A percentile compares a stretch with the other conserved stretches of the same genome.
phyloP scores from a whole-genome alignment of 37 sponge, comb jelly and placozoan species.

The Hormiphora californensis region DNA sequence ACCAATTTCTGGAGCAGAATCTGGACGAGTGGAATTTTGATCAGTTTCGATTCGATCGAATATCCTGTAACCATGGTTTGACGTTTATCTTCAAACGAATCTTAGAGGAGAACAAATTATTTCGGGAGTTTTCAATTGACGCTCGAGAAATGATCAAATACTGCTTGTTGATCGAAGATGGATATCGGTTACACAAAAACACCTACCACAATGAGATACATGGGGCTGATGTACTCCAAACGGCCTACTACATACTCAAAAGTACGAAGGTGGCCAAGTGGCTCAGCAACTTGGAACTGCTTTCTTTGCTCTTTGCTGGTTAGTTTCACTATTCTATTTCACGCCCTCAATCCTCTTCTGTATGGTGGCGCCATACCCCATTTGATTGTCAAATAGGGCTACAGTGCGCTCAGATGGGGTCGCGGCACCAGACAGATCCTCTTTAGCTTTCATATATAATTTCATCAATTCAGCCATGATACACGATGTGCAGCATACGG shows the following conservation, averaged over 20 bases:
- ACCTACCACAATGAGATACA: conserved; percentile 88
- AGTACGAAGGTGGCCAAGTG: conserved; percentile 57
- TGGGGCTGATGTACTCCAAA: conserved; percentile 82
- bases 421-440: too few relatives aligned
- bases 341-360: too few relatives aligned
- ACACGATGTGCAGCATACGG: conserved; percentile 87
- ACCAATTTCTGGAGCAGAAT: background rate
- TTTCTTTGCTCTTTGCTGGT: conserved; percentile 68
- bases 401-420: too few relatives aligned
- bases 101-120: conserved; percentile 61
- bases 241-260: conserved; percentile 63
- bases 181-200: conserved; percentile 68
- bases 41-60: conserved; percentile 58
- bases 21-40: conserved; percentile 69
- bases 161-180: conserved; percentile 59
- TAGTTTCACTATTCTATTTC: too few relatives aligned
- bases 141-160: background rate
- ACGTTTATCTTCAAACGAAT: conserved; percentile 61
- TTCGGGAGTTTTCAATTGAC: conserved; percentile 61
- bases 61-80: conserved; percentile 58
- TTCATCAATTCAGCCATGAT: conserved; percentile 78
- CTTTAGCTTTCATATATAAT: too few relatives aligned
- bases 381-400: too few relatives aligned
- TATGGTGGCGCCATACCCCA: too few relatives aligned
- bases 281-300: conserved; percentile 63